A percentile compares a stretch with the other conserved stretches of the same genome.
Evolutionary conservation across 2,888 invertebrate genomes (phyloP).

Genomic region (Spisula solida): DNA sequence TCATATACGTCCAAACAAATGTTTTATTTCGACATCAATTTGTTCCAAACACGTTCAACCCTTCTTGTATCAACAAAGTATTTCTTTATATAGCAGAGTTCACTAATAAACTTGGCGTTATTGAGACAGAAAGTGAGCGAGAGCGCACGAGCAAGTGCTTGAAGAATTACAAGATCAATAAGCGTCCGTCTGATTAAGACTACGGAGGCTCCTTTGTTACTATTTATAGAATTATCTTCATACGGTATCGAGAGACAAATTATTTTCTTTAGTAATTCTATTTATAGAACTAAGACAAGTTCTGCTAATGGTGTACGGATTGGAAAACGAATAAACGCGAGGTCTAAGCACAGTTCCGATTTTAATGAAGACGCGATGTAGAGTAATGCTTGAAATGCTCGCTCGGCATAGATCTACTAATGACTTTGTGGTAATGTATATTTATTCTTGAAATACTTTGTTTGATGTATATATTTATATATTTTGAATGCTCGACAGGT

Average conservation of each 20-base stretch:
- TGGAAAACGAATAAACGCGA: background rate
- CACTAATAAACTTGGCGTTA: background rate
- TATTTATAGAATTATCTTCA: conserved; percentile 19
- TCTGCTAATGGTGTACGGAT: background rate
- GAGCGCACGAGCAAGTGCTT: conserved; percentile 25
- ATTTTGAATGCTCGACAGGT: no score
- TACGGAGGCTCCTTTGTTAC: conserved; percentile 16
- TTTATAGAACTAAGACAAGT: conserved; percentile 7
- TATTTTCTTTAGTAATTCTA: conserved; percentile 24
- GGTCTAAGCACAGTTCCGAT: background rate
- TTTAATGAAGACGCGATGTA: background rate
- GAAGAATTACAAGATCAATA: conserved; percentile 26
- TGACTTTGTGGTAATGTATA: no score
- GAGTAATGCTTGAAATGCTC: background rate
- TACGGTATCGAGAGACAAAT: conserved; percentile 23
- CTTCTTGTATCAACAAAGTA: background rate
- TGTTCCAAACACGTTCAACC: background rate
- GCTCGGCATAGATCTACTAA: background rate
- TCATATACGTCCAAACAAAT: background rate
- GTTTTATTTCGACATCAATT: background rate
- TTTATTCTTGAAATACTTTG: no score
- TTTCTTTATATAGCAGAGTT: conserved; percentile 6
- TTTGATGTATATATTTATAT: no score
- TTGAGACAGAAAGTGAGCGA: conserved; percentile 10
- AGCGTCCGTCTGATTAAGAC: conserved; percentile 26